Conservation (phyloP, 2,797 vertebrate genomes). For the Manis crassicaudata region DNA sequence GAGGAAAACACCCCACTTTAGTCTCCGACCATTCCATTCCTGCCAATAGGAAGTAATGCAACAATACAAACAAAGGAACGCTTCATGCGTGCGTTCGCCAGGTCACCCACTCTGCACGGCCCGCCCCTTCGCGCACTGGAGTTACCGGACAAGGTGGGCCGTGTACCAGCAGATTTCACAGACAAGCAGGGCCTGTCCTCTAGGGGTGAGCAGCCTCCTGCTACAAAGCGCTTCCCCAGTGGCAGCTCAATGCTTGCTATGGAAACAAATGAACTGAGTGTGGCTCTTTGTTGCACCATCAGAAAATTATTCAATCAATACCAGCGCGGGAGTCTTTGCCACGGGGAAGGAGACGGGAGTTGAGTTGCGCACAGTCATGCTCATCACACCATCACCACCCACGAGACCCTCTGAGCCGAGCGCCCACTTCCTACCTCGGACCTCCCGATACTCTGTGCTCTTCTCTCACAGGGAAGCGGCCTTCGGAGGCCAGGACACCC, state of each 20-base stretch:
- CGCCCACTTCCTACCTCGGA: background rate
- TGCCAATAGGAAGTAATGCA: background rate
- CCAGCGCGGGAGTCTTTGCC: background rate
- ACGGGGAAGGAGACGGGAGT: background rate
- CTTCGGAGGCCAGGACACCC: background rate
- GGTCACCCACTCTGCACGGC: background rate
- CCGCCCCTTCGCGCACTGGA: fast-evolving
- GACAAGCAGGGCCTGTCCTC: background rate
- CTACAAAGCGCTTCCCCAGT: background rate
- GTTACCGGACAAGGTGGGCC: fast-evolving
- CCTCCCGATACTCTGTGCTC: background rate
- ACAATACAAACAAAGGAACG: background rate
- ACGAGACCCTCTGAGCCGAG: background rate
- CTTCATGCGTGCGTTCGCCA: background rate
- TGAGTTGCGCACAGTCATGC: background rate
- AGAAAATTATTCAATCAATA: background rate
- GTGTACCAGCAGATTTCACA: background rate
- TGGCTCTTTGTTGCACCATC: background rate
- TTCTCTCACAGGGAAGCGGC: background rate
- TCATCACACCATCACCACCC: background rate
- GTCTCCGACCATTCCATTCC: background rate
- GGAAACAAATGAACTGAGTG: background rate
- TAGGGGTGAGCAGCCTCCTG: fast-evolving
- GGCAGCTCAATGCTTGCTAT: background rate
- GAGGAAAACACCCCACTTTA: too few species aligned